Percentiles rank a stretch among this genome's conserved stretches.
These are phyloP conservation scores for Bryconaethiops microstoma DNA, from an alignment of 2,797 vertebrate species.

Conservation along the genomic window DNA sequence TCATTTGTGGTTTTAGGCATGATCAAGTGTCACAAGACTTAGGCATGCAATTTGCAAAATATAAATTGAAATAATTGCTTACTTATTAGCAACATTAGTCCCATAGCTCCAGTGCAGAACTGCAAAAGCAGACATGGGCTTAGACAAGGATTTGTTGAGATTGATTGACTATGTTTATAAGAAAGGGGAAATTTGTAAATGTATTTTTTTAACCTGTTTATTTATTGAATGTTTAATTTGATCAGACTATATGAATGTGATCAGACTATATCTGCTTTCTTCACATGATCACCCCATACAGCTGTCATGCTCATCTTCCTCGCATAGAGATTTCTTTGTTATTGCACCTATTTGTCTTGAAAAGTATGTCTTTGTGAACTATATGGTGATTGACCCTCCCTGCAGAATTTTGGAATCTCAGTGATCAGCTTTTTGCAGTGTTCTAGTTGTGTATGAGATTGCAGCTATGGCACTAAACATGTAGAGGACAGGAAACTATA, in stretches of 20 bases:
- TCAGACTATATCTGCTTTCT: too few relatives aligned
- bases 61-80: too few relatives aligned
- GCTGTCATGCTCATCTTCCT: not conserved
- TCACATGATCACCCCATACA: not conserved
- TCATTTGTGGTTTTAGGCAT: too few relatives aligned
- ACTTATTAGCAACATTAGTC: not conserved
- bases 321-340: constrained; percentile 3
- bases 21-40: not conserved
- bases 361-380: constrained; percentile 4
- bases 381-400: not conserved
- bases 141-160: not conserved
- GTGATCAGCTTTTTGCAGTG: constrained; percentile 12
- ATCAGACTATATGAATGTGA: too few relatives aligned
- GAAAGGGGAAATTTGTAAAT: not conserved
- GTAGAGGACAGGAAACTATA: constrained; percentile 1
- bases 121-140: too few relatives aligned
- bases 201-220: not conserved
- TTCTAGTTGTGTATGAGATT: not conserved
- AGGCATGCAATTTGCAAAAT: not conserved
- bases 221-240: not conserved
- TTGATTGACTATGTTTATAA: not conserved
- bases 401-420: constrained; percentile 17
- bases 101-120: not conserved
- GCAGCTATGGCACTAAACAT: not conserved
- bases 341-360: constrained; percentile 11